Percentiles rank a stretch among this genome's conserved stretches.
These are phyloP conservation scores for Pterocles burchelli DNA, from an alignment of 2,113 vertebrate species.

Conservation along the genomic window DNA sequence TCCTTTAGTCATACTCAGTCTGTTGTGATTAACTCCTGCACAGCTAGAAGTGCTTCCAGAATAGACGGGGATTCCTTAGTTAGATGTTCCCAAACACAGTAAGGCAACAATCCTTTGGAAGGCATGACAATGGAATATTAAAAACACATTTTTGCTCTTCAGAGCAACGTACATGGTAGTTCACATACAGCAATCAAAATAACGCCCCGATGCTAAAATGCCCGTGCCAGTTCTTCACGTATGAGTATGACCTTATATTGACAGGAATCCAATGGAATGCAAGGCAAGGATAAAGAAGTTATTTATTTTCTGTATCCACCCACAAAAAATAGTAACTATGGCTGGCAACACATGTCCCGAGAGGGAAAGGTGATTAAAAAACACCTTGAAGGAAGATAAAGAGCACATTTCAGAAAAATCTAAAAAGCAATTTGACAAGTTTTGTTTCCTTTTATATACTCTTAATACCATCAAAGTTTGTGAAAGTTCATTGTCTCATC, in stretches of 20 bases:
- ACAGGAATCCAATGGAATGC: background rate
- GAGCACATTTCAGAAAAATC: background rate
- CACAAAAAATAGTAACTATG: background rate
- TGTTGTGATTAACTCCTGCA: background rate
- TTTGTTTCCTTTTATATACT: background rate
- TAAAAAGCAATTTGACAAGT: background rate
- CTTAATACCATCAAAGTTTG: accelerated
- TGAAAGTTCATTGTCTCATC: background rate
- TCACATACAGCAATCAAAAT: background rate
- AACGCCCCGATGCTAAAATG: background rate
- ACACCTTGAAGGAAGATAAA: background rate
- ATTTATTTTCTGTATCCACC: background rate
- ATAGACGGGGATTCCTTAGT: accelerated
- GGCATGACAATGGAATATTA: no score
- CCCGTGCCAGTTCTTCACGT: accelerated
- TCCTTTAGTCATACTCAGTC: background rate
- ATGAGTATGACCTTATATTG: accelerated
- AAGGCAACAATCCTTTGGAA: background rate
- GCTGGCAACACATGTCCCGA: accelerated
- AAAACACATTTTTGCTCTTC: background rate
- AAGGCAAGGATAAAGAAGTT: background rate
- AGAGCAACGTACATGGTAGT: background rate
- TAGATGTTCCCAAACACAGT: no score
- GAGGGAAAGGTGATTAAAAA: background rate
- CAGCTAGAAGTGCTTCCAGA: background rate